Evolutionary conservation across 2,888 invertebrate genomes (phyloP).

Genomic region (Antitype chi): DNA sequence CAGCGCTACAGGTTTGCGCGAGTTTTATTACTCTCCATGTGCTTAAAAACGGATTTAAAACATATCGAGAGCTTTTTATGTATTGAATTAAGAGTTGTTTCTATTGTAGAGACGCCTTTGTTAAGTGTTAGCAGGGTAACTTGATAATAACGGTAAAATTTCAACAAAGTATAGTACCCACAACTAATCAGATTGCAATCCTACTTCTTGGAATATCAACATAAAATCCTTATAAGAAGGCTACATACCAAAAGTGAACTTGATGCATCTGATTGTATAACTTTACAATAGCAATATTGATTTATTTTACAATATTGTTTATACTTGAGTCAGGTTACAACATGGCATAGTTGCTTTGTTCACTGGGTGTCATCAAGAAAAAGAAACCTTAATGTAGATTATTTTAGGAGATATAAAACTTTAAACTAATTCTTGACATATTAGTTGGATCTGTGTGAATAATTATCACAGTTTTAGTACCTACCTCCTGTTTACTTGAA

Average conservation of each 20-base stretch:
- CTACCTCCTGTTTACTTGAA: background rate
- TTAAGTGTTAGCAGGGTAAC: background rate
- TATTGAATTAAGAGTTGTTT: constrained; percentile 13
- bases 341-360: constrained; percentile 26
- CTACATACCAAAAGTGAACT: constrained; percentile 10
- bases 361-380: background rate
- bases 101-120: background rate
- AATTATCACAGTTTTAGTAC: background rate
- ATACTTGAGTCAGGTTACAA: constrained; percentile 8
- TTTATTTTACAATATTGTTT: constrained; percentile 37
- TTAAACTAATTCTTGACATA: background rate
- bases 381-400: background rate
- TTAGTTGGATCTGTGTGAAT: background rate
- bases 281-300: constrained; percentile 43
- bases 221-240: constrained; percentile 10
- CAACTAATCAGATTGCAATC: constrained; percentile 21
- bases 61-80: constrained; percentile 15
- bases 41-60: constrained; percentile 57
- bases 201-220: background rate
- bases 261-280: constrained; percentile 41
- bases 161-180: constrained; percentile 4
- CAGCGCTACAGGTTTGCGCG: constrained; percentile 95
- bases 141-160: constrained; percentile 3
- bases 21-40: constrained; percentile 72
- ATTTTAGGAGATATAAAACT: background rate